Percentiles rank a stretch among this genome's conserved stretches.
phyloP scores from a whole-genome alignment of 2,797 vertebrate genomes.

The Oreochromis mossambicus region DNA sequence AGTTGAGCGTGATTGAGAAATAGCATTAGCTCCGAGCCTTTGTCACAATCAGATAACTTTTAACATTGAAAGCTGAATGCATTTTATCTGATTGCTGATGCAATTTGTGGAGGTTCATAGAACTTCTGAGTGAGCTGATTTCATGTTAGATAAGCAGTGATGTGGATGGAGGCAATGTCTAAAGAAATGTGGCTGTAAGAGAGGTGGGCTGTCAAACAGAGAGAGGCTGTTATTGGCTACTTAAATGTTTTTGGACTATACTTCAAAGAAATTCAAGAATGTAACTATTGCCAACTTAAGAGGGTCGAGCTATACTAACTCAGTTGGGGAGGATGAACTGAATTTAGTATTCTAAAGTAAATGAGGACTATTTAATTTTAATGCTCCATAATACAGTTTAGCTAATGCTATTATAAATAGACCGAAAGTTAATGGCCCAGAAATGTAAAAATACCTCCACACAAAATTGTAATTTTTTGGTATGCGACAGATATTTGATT shows the following conservation, averaged over 20 bases:
- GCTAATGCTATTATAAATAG: not conserved
- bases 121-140: not conserved
- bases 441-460: not conserved
- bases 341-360: not conserved
- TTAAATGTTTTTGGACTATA: not conserved
- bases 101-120: not conserved
- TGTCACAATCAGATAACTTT: slow-evolving; percentile 17
- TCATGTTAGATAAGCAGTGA: not conserved
- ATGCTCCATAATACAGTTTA: not conserved
- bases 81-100: slow-evolving; percentile 24
- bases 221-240: not conserved
- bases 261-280: not conserved
- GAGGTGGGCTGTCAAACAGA: not conserved
- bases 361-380: not conserved
- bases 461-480: not conserved
- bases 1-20: not conserved
- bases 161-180: not conserved
- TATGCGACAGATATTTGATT: not conserved
- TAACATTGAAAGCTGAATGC: not conserved
- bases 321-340: not conserved
- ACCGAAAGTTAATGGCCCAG: not conserved
- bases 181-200: not conserved
- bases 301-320: not conserved
- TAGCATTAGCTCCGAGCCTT: not conserved
- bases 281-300: not conserved